Base-by-base conservation (phyloP, 2,113 vertebrate genomes). In the Montifringilla adamsi region DNA sequence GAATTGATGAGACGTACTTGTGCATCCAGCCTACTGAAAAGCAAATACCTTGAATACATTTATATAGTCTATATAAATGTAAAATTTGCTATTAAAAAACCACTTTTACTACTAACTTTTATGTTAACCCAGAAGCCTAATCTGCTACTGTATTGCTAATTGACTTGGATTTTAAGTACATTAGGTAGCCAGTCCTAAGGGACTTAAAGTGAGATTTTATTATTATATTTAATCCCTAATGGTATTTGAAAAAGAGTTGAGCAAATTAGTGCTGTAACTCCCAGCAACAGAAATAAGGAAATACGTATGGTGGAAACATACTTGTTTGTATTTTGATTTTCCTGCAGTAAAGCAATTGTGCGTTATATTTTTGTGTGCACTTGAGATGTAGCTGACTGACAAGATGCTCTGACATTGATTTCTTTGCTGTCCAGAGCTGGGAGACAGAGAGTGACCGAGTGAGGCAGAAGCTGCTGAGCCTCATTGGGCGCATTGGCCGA, bases 401-500 rank as follows among this genome's bases (percentile, higher is more conserved):
- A 13, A 85, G 47, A 39, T 90, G 62, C 19, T 96, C 53, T 88
- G 44, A 59, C 33, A 26, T 11, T 62, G 50, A 50, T 67, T 84
- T 6, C 86, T 93, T 55, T 96, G 35, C 50, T 85, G 3, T 84
- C 5, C 83, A 99, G 99, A 99, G 99, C 98, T 99, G 99, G 99
- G 99, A 99, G 95, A 98, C 98, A 3, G 99, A 99, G 96, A 99
- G 98, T 13, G 99, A 99, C 43, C 97, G 99, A 52, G 99, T 99
- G 53, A 97, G 99, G 75, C 99, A 99, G 97, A 99, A 99, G 94
- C 98, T 99, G 30, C 92, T 99, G 92, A 99, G 99, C 97, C 97
- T 99, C 81, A 99, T 99, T 22, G 99, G 99, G 58, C 98, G 99
- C 76, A 99, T 99, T 47, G 99, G 99, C 63, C 98, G 99, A 90